Evolutionary conservation across 2,888 invertebrate species (phyloP), one percentile per base, ranked within the genome.

Genomic region (Mimachlamys varia): DNA sequence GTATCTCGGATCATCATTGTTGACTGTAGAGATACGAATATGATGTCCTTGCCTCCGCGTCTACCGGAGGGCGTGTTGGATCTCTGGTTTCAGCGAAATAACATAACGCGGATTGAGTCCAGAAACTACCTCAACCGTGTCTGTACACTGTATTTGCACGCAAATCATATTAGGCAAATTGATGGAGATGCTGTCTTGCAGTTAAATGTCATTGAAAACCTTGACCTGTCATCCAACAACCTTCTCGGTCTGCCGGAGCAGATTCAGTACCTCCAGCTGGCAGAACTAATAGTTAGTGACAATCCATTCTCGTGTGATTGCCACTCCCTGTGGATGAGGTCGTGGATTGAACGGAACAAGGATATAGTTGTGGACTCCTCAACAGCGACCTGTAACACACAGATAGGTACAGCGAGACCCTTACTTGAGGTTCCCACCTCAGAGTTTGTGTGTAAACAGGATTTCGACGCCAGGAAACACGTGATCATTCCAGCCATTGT

Each of bases 221-320:
- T 94, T 17, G 87, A 89, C 76, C 88, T 94, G 27, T 88, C 92
- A 27, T 92, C 92, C 15, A 94, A 94, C 88, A 88, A 89, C 44
- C 55, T 94, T 13, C 62, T 87, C 27, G 38, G 49, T 4, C 55
- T 94, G 58, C 94, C 94, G 13, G 44, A 49, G 55, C 90, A 88
- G n/a, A 90, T 94, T n/a, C 53, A 90, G 62, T 7, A 55, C 19
- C 37, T 92, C 13, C 90, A 91, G 0, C 88, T 92, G 17, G 58
- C 50, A 2, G 37, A 90, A 3, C 88, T 93, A 10, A 91, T 89
- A 0, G 37, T 94, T 13, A 87, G 91, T 22, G 91, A 91, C 33
- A 94, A 94, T 90, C 93, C 93, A 0, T 93, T 93, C 7, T 89
- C 90, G 27, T 94, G 94, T 89, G 94, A 94, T 53, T 94, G 94